These are phyloP conservation scores for Triops longicaudatus DNA, from an alignment of 1,140 invertebrate species.

Conservation along the genomic window DNA sequence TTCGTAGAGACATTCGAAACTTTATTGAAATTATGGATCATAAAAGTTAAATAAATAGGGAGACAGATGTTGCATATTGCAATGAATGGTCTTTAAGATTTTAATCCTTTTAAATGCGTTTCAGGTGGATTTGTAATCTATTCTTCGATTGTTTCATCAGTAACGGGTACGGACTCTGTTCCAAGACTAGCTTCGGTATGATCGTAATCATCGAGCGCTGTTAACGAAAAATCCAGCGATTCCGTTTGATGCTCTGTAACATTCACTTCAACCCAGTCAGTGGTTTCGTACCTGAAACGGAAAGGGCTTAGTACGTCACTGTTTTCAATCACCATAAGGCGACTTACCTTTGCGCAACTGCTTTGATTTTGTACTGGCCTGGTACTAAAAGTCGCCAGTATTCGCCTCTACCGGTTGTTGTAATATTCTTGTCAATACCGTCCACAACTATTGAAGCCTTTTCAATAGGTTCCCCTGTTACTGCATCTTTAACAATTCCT, in stretches of 20 bases:
- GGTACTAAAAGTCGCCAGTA: constrained; percentile 86
- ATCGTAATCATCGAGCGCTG: neutral
- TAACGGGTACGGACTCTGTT: neutral
- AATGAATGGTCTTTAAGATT: too few species aligned
- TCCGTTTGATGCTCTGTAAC: neutral
- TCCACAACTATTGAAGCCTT: constrained; percentile 39
- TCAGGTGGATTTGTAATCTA: too few species aligned
- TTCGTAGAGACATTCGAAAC: too few species aligned
- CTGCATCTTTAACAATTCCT: constrained; percentile 45
- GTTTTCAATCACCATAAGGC: neutral
- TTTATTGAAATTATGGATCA: too few species aligned
- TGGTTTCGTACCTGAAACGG: neutral
- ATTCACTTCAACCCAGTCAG: neutral
- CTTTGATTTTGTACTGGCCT: constrained; percentile 76
- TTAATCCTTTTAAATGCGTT: too few species aligned
- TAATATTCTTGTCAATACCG: constrained; percentile 38
- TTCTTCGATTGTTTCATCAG: too few species aligned
- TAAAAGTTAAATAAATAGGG: too few species aligned
- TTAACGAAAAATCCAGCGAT: neutral
- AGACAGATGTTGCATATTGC: too few species aligned
- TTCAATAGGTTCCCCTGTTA: constrained; percentile 31
- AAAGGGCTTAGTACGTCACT: neutral
- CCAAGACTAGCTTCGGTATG: neutral
- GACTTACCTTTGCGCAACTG: constrained; percentile 33
- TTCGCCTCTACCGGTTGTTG: constrained; percentile 59